Conservation (phyloP, 2,888 invertebrate species). For the Leptogaster cylindrica region DNA sequence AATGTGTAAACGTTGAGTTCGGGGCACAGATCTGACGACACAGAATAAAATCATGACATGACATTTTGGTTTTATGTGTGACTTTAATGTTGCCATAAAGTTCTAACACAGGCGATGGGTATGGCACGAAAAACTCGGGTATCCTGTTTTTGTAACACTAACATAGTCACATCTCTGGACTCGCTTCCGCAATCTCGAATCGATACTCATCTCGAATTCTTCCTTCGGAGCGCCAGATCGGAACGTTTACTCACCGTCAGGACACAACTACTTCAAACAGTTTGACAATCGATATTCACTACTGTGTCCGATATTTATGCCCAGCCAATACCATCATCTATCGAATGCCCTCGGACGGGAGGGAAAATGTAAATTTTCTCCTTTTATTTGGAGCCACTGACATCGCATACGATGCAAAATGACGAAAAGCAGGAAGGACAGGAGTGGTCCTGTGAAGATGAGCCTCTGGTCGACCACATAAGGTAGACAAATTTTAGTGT, state of each 20-base stretch:
- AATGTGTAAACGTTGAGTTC: slow-evolving; percentile 28
- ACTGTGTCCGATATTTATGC: slow-evolving; percentile 33
- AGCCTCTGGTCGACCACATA: background rate
- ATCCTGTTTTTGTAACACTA: background rate
- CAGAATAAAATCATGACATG: slow-evolving; percentile 39
- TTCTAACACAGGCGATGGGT: background rate
- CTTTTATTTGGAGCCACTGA: slow-evolving; percentile 8
- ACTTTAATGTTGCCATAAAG: slow-evolving; percentile 39
- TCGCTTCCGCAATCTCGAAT: background rate
- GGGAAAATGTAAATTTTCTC: slow-evolving; percentile 29
- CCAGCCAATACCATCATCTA: slow-evolving; percentile 36
- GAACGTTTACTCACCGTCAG: background rate
- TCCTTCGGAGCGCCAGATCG: background rate
- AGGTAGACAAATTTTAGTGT: background rate
- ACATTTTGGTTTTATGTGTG: slow-evolving; percentile 40
- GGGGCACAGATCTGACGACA: slow-evolving; percentile 3
- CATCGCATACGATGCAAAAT: background rate
- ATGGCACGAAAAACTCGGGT: background rate
- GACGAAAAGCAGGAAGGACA: background rate
- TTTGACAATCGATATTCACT: slow-evolving; percentile 29
- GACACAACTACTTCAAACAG: slow-evolving; percentile 20
- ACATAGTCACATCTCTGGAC: background rate
- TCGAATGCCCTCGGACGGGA: slow-evolving; percentile 28
- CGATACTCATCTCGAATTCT: slow-evolving; percentile 17
- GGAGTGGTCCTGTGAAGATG: background rate